Percentiles rank a stretch among this genome's conserved stretches.
Conservation (phyloP, 2,888 invertebrate genomes). For the Dioctria linearis region DNA sequence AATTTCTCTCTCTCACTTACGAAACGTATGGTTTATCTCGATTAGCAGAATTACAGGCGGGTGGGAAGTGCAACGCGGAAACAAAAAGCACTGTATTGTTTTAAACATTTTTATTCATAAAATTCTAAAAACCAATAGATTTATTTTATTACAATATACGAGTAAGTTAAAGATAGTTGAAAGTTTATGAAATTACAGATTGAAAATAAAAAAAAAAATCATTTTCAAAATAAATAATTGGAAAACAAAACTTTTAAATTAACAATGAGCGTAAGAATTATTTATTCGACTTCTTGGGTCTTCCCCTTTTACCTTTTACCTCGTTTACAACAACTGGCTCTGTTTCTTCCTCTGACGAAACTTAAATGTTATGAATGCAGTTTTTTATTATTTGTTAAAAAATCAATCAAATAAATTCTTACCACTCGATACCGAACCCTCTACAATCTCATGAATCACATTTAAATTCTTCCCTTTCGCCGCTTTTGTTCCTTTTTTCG, state of each 20-base stretch:
- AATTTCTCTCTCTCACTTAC: too few relatives aligned
- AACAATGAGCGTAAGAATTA: slow-evolving; percentile 15
- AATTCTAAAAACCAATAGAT: slow-evolving; percentile 26
- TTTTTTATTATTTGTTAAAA: neutral
- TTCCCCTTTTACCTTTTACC: slow-evolving; percentile 6
- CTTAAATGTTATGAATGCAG: neutral
- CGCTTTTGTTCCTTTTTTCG: neutral
- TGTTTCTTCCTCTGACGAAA: slow-evolving; percentile 11
- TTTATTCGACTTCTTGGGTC: slow-evolving; percentile 1
- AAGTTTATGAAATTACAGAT: neutral
- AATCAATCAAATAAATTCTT: slow-evolving; percentile 2
- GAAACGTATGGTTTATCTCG: too few relatives aligned
- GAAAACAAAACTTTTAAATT: slow-evolving; percentile 28
- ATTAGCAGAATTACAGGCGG: too few relatives aligned
- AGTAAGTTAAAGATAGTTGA: neutral
- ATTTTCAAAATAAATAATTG: slow-evolving; percentile 31
- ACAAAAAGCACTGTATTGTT: neutral
- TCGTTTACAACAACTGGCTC: neutral
- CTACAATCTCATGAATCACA: slow-evolving; percentile 6
- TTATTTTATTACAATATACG: slow-evolving; percentile 4
- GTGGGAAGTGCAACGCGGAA: too few relatives aligned
- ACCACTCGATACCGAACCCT: slow-evolving; percentile 5
- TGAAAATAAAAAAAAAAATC: slow-evolving; percentile 24
- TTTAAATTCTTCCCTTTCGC: slow-evolving; percentile 28
- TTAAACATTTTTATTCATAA: slow-evolving; percentile 30